Evolutionary conservation across 2,888 invertebrate genomes (phyloP), one percentile per base, ranked within the genome.

Genomic region (Labia minor): DNA sequence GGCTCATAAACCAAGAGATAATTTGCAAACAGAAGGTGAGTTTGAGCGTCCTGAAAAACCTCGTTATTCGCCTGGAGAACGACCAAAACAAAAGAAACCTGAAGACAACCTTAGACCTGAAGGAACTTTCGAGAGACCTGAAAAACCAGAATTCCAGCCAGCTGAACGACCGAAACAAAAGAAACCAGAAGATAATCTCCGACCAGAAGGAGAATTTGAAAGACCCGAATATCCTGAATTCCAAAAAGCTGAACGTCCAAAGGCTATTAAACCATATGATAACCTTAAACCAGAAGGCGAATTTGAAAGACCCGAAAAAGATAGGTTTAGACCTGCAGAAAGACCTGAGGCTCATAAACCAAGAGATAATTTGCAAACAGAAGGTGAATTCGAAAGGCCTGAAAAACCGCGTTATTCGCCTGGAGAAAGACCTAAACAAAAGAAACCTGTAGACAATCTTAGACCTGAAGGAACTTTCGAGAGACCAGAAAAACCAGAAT

Each of bases 11-110:
- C 76, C 77, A 70, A 78, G 78, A 71, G 81, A 79, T 69, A 82
- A 81, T 73, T 71, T 80, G 3, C 75, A 73, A 14, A 81, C 82
- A 0, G 85, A 85, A 75, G 86, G 85, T 0, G 81, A 83, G 1
- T 83, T 84, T 71, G 79, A 78, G 21, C 70, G 75, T 18, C 85
- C 82, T 0, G 78, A 78, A 62, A 80, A 78, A 66, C 76, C 79
- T 0, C 72, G 77, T 49, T 82, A 77, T 72, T 75, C 73, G 1
- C 83, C 83, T 0, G 84, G 78, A 21, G 84, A 84, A 70, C 72
- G 78, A 26, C 78, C 75, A 1, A 73, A 70, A 14, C 69, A 71
- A 11, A 71, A 71, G 19, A 77, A 75, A 69, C 81, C 80, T 0
- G 75, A 78, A 19, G 85, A 85, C 69, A 77, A 77, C 67, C 68